Conservation (phyloP, 2,888 invertebrate genomes). For the Drosophila trichaetosa region DNA sequence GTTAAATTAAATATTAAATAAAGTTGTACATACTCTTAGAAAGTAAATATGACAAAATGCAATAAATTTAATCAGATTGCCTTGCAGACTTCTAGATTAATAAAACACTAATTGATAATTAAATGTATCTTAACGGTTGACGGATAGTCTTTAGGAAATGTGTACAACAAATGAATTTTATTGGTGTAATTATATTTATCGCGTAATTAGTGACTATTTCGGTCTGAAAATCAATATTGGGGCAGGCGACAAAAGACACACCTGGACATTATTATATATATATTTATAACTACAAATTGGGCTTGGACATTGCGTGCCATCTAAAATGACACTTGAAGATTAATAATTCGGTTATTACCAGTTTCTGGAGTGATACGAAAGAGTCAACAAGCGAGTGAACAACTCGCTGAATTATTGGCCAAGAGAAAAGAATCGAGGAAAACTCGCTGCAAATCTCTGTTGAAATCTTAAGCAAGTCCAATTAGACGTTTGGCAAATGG, state of each 20-base stretch:
- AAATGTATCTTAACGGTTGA: background rate
- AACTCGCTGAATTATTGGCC: slow-evolving; percentile 52
- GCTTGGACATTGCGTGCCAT: slow-evolving; percentile 39
- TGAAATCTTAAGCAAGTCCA: slow-evolving; percentile 79
- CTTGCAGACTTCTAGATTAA: no score
- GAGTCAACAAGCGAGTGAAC: slow-evolving; percentile 14
- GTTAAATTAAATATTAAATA: background rate
- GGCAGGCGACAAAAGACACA: slow-evolving; percentile 10
- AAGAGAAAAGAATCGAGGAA: slow-evolving; percentile 7
- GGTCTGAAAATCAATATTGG: slow-evolving; percentile 39
- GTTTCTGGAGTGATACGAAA: slow-evolving; percentile 25
- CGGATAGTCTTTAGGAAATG: background rate
- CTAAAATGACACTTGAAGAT: slow-evolving; percentile 50
- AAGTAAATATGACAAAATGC: no score
- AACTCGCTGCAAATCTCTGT: slow-evolving; percentile 69
- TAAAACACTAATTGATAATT: background rate
- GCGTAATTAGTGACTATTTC: slow-evolving; percentile 30
- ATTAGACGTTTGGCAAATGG: slow-evolving; percentile 79
- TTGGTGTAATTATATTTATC: background rate
- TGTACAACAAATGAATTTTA: background rate
- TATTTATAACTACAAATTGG: slow-evolving; percentile 3
- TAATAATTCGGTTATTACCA: slow-evolving; percentile 51
- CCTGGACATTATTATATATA: slow-evolving; percentile 31
- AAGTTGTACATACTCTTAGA: background rate
- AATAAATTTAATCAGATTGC: background rate